Evolutionary conservation across 2,888 invertebrate species (phyloP).

Genomic region (Drosophila prostipennis): DNA sequence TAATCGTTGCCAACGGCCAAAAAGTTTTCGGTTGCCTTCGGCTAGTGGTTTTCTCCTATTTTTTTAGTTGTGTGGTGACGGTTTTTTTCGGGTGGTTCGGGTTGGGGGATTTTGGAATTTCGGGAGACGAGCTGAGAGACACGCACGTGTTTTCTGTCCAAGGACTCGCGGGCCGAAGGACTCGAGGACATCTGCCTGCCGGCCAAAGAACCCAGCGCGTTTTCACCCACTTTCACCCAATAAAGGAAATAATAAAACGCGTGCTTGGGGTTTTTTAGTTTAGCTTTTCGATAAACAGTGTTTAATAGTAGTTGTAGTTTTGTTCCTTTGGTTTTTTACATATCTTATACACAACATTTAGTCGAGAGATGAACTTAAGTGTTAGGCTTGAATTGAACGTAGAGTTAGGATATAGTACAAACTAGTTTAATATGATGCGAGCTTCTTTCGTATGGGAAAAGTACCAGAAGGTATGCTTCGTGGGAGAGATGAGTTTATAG

Average conservation of each 20-base stretch:
- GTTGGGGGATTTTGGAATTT: slow-evolving; percentile 6
- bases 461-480: background rate
- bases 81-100: slow-evolving; percentile 2
- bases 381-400: slow-evolving; percentile 42
- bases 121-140: slow-evolving; percentile 20
- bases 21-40: slow-evolving; percentile 30
- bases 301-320: slow-evolving; percentile 46
- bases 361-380: slow-evolving; percentile 47
- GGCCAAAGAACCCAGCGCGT: slow-evolving; percentile 7
- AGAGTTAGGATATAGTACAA: slow-evolving; percentile 45
- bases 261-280: slow-evolving; percentile 16
- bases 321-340: slow-evolving; percentile 41
- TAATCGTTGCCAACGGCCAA: slow-evolving; percentile 51
- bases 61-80: background rate
- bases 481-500: slow-evolving; percentile 11
- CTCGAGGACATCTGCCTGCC: slow-evolving; percentile 10
- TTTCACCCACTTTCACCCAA: too few species aligned
- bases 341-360: slow-evolving; percentile 76
- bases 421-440: slow-evolving; percentile 39
- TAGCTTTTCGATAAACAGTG: slow-evolving; percentile 51
- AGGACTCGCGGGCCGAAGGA: slow-evolving; percentile 12
- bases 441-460: background rate
- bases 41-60: background rate
- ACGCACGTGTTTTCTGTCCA: slow-evolving; percentile 34
- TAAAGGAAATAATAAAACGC: background rate